Evolutionary conservation across 2,113 vertebrate species (phyloP).

Genomic region (Bos indicus): DNA sequence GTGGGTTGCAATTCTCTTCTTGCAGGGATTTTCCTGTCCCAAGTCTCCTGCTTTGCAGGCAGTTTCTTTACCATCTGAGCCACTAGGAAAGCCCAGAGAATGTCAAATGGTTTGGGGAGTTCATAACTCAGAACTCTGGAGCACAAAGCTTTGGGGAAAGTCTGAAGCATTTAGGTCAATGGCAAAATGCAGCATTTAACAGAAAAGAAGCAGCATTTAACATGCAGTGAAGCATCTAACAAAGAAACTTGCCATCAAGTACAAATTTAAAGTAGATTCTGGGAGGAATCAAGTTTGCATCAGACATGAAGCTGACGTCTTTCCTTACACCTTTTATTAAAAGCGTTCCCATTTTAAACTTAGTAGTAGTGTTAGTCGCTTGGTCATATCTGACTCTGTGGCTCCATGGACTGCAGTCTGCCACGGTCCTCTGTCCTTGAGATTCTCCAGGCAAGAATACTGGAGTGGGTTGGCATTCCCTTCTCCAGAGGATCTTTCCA

Average conservation of each 20-base stretch:
- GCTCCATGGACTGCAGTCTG: background rate
- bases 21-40: background rate
- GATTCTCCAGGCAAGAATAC: background rate
- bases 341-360: background rate
- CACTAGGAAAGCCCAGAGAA: background rate
- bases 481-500: background rate
- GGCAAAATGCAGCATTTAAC: background rate
- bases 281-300: background rate
- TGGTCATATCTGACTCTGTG: rapidly evolving
- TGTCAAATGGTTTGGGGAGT: background rate
- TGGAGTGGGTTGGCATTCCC: background rate
- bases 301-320: background rate
- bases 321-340: background rate
- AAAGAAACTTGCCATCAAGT: background rate
- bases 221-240: background rate
- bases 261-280: background rate
- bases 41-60: background rate
- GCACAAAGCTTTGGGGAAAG: no score
- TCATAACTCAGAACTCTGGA: background rate
- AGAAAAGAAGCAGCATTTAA: background rate
- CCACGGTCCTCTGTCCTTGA: background rate
- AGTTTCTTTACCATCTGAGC: background rate
- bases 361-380: background rate
- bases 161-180: background rate
- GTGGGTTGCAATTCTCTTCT: background rate